Evolutionary conservation across 1,140 invertebrate species (phyloP).

Genomic region (Conus betulinus): DNA sequence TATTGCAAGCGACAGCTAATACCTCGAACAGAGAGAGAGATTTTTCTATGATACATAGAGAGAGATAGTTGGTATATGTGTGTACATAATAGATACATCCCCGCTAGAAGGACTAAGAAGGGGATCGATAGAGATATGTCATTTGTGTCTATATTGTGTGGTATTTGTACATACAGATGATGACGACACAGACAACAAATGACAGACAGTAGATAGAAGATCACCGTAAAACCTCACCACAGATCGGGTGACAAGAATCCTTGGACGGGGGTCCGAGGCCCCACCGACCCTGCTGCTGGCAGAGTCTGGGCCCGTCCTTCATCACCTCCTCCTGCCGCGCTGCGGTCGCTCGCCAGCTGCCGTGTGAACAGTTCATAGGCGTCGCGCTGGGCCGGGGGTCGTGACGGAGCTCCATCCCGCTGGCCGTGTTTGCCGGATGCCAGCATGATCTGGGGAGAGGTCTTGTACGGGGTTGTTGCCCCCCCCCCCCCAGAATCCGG

Average conservation of each 20-base stretch:
- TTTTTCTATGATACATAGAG: too few relatives aligned
- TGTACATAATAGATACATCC: too few relatives aligned
- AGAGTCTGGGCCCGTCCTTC: not conserved
- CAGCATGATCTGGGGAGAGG: not conserved
- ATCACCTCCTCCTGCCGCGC: not conserved
- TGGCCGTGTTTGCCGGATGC: not conserved
- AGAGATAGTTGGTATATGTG: too few relatives aligned
- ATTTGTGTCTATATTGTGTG: too few relatives aligned
- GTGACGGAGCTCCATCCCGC: not conserved
- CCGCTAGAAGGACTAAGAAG: too few relatives aligned
- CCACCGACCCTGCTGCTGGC: not conserved
- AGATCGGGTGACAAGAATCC: not conserved
- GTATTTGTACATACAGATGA: too few relatives aligned
- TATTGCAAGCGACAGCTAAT: too few relatives aligned
- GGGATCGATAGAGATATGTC: too few relatives aligned
- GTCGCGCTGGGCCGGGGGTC: conserved; percentile 13
- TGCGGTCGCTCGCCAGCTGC: conserved; percentile 28
- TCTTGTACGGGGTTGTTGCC: not conserved
- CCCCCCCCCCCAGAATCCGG: too few relatives aligned
- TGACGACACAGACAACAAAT: too few relatives aligned
- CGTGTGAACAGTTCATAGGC: conserved; percentile 32
- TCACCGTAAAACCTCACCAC: not conserved
- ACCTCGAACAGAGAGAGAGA: too few relatives aligned
- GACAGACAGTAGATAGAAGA: too few relatives aligned
- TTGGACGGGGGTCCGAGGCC: not conserved